Evolutionary conservation across 2,113 vertebrate species (phyloP), one percentile per base, ranked within the genome.

Genomic region (Crotalus tigris): DNA sequence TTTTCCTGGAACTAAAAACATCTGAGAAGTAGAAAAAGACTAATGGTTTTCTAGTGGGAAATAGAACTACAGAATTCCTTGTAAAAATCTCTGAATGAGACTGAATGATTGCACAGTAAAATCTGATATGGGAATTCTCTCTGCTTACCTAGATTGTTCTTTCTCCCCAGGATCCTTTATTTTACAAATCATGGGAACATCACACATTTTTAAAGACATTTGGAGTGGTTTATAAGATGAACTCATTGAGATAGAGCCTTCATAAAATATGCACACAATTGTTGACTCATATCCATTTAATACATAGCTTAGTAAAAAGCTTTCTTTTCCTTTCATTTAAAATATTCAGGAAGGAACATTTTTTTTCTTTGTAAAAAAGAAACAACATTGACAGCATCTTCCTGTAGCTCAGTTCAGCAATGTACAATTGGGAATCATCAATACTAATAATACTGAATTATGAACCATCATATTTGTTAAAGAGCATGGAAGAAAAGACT

Each of bases 281-380:
- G 54, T 87, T 91, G 81, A 87, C 44, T 91, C 91, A 86, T 91
- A 86, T 86, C 58, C 46, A 46, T 91, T 91, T 86, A 91, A 91
- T 91, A 81, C 44, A 54, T 85, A 46, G 61, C 53, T 90, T 90
- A 53, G 90, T 90, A 90, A 85, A 85, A 59, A 91, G 75, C 53
- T 57, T 85, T 23, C 88, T 94, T 91, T 26, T 44, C 6, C 26
- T 4, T 49, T 58, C 39, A 21, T 1, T 7, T 96, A 85, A 97
- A 96, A 95, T 93, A 96, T 94, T 96, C 75, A 93, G 93, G 85
- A 93, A 51, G 11, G 93, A 94, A 93, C 64, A 85, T 49, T 49
- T 49, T n/a, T 3, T 7, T 86, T 19, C n/a, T 54, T 85, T 90
- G 53, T 6, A 49, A 49, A 49, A 24, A 59, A 29, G 11, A 57